Evolutionary conservation across 1,140 invertebrate genomes (phyloP).

Genomic region (Tyrophagus putrescentiae): DNA sequence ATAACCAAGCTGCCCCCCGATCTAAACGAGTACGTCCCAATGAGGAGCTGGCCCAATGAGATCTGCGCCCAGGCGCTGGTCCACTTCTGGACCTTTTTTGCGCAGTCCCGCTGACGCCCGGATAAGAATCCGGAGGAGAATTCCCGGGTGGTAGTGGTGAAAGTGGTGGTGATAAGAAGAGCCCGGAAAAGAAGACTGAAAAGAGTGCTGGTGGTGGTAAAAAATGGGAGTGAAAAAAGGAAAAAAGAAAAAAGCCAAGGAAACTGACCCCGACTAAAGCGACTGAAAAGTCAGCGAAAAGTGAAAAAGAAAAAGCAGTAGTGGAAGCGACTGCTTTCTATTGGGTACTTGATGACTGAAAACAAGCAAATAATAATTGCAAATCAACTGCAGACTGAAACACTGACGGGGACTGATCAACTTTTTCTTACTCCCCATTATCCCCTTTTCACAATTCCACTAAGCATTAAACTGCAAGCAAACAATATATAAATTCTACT

Average conservation of each 20-base stretch:
- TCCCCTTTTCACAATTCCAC: too few relatives aligned
- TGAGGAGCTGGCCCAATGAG: slow-evolving; percentile 22
- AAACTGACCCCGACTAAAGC: not conserved
- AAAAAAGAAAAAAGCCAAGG: too few relatives aligned
- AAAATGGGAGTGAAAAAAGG: too few relatives aligned
- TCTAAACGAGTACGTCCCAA: slow-evolving; percentile 22
- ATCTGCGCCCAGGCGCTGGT: slow-evolving; percentile 27
- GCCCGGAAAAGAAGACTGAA: too few relatives aligned
- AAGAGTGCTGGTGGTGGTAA: too few relatives aligned
- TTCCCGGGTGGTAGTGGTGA: not conserved
- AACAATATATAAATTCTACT: too few relatives aligned
- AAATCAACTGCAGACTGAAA: too few relatives aligned
- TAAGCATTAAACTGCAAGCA: too few relatives aligned
- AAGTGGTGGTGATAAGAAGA: not conserved
- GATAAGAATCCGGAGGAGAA: not conserved
- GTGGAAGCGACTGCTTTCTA: not conserved
- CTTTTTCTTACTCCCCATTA: too few relatives aligned
- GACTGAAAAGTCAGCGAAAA: not conserved
- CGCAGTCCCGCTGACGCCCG: slow-evolving; percentile 25
- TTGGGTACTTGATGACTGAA: too few relatives aligned
- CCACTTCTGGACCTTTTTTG: slow-evolving; percentile 30
- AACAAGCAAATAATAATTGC: too few relatives aligned
- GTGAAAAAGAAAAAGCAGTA: not conserved
- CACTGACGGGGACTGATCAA: too few relatives aligned
- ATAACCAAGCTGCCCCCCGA: slow-evolving; percentile 28